These are phyloP conservation scores for Microplitis deprimator DNA, from an alignment of 2,888 invertebrate species.

Conservation along the genomic window DNA sequence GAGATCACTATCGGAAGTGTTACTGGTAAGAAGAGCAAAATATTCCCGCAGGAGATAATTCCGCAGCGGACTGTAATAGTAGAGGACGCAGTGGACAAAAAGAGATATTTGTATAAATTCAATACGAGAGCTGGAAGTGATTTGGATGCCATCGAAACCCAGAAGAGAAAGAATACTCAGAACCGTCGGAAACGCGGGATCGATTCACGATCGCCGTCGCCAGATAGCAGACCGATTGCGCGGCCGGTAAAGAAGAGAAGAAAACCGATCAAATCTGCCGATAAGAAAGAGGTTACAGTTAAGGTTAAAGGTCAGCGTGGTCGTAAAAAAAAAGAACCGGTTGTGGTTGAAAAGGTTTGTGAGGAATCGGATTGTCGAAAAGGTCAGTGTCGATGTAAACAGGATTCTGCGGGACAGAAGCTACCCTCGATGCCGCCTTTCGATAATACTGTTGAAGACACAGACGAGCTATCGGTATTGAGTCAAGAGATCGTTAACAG, in stretches of 20 bases:
- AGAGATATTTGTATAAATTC: neutral
- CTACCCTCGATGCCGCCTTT: neutral
- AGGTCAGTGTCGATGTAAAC: slow-evolving; percentile 2
- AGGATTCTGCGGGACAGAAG: neutral
- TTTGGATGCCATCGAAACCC: neutral
- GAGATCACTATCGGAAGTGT: too few species aligned
- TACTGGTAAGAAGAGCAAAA: too few species aligned
- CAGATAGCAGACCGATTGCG: neutral
- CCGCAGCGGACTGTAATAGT: neutral
- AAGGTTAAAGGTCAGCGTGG: neutral
- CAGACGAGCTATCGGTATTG: neutral
- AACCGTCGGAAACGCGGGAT: neutral
- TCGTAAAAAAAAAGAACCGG: neutral
- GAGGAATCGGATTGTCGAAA: neutral
- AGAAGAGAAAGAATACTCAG: neutral
- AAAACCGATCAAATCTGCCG: neutral
- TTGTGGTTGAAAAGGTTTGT: neutral
- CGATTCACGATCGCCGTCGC: neutral
- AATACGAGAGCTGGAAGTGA: neutral
- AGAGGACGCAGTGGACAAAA: neutral
- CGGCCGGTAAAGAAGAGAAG: neutral
- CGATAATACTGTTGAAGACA: neutral
- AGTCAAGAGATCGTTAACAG: neutral
- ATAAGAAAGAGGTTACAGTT: neutral
- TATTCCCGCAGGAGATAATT: neutral